A percentile compares a stretch with the other conserved stretches of the same genome.
phyloP scores from a whole-genome alignment of 2,113 vertebrate genomes.

The Gorsachius goisagi region DNA sequence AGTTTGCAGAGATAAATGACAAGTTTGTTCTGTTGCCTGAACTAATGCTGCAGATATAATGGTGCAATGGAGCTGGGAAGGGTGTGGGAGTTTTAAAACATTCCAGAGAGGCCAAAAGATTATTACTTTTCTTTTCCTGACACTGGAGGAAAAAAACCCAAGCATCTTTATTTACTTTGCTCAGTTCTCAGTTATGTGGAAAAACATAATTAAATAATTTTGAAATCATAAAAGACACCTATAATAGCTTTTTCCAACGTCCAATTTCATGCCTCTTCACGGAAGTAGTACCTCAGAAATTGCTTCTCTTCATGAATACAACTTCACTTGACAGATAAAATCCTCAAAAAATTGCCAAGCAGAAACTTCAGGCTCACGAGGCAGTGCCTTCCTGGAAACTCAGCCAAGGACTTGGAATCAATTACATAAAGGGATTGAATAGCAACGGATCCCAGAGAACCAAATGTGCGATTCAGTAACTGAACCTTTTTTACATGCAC shows the following conservation, averaged over 20 bases:
- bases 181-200: neutral
- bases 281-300: conserved; percentile 54
- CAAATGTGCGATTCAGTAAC: neutral
- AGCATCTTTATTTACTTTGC: conserved; percentile 23
- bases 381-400: neutral
- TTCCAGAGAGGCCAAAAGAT: neutral
- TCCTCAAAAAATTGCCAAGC: conserved; percentile 49
- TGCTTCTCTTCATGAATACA: conserved; percentile 38
- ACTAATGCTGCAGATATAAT: neutral
- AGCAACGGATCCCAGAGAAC: neutral
- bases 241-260: conserved; percentile 26
- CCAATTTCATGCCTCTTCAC: conserved; percentile 63
- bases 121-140: neutral
- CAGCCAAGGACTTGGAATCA: conserved; percentile 45
- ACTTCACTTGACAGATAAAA: conserved; percentile 58
- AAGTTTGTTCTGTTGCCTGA: neutral
- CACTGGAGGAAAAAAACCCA: neutral
- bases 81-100: neutral
- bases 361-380: conserved; percentile 7
- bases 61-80: neutral
- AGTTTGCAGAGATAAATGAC: neutral
- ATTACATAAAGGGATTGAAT: neutral
- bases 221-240: conserved; percentile 36
- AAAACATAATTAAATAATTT: conserved; percentile 63
- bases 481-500: neutral